Evolutionary conservation across 2,888 invertebrate species (phyloP).

Genomic region (Notocelia uddmanniana): DNA sequence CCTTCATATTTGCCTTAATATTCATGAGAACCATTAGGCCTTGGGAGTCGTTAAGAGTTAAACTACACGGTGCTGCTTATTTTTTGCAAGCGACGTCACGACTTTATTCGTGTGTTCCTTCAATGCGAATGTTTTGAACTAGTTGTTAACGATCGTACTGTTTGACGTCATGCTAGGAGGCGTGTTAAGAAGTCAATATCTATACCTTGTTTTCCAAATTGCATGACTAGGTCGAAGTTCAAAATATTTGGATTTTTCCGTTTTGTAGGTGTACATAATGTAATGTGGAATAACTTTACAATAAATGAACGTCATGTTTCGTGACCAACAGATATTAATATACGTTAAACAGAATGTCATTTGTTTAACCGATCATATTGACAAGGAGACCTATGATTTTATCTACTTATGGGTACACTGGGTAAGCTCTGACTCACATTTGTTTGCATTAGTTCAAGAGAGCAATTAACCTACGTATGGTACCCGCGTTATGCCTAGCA

Average conservation of each 20-base stretch:
- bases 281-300: conserved; percentile 28
- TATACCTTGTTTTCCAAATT: conserved; percentile 18
- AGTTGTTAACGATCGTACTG: conserved; percentile 10
- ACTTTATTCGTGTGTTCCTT: conserved; percentile 6
- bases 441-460: conserved; percentile 28
- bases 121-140: conserved; percentile 18
- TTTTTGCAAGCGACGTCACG: conserved; percentile 6
- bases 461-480: conserved; percentile 7
- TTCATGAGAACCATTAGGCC: conserved; percentile 13
- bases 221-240: conserved; percentile 34
- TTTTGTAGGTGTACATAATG: conserved; percentile 21
- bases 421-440: conserved; percentile 40
- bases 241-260: conserved; percentile 38
- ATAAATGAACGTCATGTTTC: conserved; percentile 31
- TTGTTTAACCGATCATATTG: conserved; percentile 49
- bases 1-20: conserved; percentile 9
- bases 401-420: conserved; percentile 48
- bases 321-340: conserved; percentile 42
- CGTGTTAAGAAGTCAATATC: conserved; percentile 18
- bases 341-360: conserved; percentile 47
- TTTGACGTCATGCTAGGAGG: conserved; percentile 25
- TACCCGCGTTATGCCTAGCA: background rate
- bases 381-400: conserved; percentile 58
- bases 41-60: background rate
- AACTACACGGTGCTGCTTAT: background rate